These are phyloP conservation scores for Ptychoptera contaminata DNA, from an alignment of 2,888 invertebrate species.

Conservation along the genomic window DNA sequence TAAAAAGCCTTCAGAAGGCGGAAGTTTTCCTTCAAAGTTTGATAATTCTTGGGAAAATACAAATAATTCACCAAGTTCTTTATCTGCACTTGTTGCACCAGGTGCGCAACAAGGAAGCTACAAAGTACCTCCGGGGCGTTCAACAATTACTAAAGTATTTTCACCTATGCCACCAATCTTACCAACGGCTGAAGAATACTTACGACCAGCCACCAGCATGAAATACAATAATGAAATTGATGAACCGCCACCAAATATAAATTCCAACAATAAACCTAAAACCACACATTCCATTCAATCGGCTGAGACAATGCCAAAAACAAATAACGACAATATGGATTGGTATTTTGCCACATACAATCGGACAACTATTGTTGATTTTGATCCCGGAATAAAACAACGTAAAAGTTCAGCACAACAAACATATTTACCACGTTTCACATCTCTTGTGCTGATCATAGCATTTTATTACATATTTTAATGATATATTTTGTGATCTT, in stretches of 20 bases:
- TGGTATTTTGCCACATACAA: conserved; percentile 85
- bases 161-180: conserved; percentile 23
- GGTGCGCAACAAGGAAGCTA: conserved; percentile 34
- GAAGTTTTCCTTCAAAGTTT: background rate
- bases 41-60: conserved; percentile 5
- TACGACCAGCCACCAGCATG: conserved; percentile 17
- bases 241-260: conserved; percentile 1
- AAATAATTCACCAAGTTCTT: conserved; percentile 31
- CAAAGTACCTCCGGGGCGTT: conserved; percentile 28
- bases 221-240: background rate
- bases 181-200: conserved; percentile 29
- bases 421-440: too few relatives aligned
- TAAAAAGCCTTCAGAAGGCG: too few relatives aligned
- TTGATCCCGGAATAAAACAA: background rate
- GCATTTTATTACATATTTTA: too few relatives aligned
- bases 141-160: conserved; percentile 44
- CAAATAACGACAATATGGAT: conserved; percentile 42
- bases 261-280: conserved; percentile 4
- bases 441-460: too few relatives aligned
- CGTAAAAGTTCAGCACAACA: background rate
- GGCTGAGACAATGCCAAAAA: conserved; percentile 10
- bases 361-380: background rate
- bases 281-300: background rate
- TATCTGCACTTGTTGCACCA: conserved; percentile 47
- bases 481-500: too few relatives aligned